Evolutionary conservation across 2,888 invertebrate genomes (phyloP), one percentile per base, ranked within the genome.

Genomic region (Athripsodes cinereus): DNA sequence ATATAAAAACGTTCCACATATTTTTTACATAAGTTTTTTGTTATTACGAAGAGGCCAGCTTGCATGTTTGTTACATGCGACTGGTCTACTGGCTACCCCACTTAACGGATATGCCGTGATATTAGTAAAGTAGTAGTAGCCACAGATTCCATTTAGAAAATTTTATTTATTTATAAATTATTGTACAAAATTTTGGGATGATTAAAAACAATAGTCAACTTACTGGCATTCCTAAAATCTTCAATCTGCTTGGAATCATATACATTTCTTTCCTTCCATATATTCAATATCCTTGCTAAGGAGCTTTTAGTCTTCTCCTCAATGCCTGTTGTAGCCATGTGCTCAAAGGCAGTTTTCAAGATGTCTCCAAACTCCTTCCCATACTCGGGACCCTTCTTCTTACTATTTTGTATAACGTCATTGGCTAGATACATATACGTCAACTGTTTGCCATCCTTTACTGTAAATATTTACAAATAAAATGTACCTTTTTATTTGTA

Each of bases 391-490:
- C 96, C 96, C 73, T 97, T 97, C 73, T 96, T 98, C 72, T 93
- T 92, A 71, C 96, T 94, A 69, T 98, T 99, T 72, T 99, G 99
- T 67, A 99, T 96, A 26, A 99, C 96, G 81, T 99, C 99, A 80
- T 99, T 99, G 31, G 98, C 97, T 67, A 99, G 80, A 74, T 99
- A 99, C 87, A 99, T 91, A 68, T 95, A 92, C 16, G 94, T 96
- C 56, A 98, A 77, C 70, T 95, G 95, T 67, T 89, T 87, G 65
- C 80, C 82, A 66, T 91, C 90, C 72, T 92, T 88, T 2, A 87
- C 95, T 95, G 78, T 55, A 81, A 56, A 22, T 10, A 48, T 8
- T 31, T 8, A 31, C 6, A 31, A 31, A 31, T 6, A 8, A 11
- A 6, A 31, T 31, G 6, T 8, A 11, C 11, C 31, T 31, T 31